phyloP scores from a whole-genome alignment of 2,888 invertebrate species.

The Halictus quadricinctus region DNA sequence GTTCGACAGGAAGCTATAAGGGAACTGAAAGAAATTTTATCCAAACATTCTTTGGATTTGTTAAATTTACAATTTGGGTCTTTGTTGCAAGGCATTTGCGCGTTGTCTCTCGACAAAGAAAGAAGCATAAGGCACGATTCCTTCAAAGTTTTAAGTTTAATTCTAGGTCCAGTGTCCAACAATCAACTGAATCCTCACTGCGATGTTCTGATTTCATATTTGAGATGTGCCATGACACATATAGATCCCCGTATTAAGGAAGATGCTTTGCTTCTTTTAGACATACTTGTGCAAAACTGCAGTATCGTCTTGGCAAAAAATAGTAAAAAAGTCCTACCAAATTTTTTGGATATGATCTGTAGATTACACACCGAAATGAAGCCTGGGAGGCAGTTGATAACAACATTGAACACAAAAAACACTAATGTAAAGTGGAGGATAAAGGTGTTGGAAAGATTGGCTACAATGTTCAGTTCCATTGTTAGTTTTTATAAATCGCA shows the following conservation, averaged over 20 bases:
- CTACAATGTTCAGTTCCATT: conserved; percentile 84
- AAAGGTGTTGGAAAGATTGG: conserved; percentile 89
- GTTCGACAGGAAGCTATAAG: conserved; percentile 87
- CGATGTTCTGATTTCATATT: conserved; percentile 89
- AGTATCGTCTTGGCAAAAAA: conserved; percentile 87
- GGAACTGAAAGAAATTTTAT: conserved; percentile 85
- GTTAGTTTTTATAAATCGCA: conserved; percentile 69
- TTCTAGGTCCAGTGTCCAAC: conserved; percentile 82
- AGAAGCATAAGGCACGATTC: conserved; percentile 85
- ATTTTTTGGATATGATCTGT: conserved; percentile 94
- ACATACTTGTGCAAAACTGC: conserved; percentile 88
- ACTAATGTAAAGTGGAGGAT: conserved; percentile 91
- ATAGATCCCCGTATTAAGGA: conserved; percentile 91
- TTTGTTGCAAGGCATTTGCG: conserved; percentile 87
- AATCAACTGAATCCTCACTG: conserved; percentile 89
- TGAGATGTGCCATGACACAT: conserved; percentile 95
- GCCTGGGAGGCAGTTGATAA: conserved; percentile 87
- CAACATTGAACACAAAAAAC: conserved; percentile 88
- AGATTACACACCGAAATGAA: conserved; percentile 86
- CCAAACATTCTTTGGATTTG: conserved; percentile 81
- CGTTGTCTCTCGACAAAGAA: conserved; percentile 89
- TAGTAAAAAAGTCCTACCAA: conserved; percentile 88
- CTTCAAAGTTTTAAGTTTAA: conserved; percentile 84
- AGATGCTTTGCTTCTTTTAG: conserved; percentile 91
- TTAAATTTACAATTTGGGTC: conserved; percentile 86